Base-by-base conservation (phyloP, 2,888 invertebrate genomes). In the Trichopria drosophilae region DNA sequence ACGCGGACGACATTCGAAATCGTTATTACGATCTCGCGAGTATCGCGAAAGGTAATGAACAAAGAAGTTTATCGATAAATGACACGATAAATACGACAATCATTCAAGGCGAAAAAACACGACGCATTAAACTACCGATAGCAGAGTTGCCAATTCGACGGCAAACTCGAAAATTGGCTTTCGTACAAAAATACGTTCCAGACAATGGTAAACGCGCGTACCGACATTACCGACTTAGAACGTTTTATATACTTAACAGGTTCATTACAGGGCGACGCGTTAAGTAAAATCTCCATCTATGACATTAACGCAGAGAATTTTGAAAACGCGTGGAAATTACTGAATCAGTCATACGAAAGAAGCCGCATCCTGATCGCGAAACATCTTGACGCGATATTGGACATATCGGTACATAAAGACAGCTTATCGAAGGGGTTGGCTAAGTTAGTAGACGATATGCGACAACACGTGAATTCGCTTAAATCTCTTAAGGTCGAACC, bases 171-270 rank as follows among this genome's bases (percentile, higher is more conserved):
- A 6, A 46, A 55, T 16, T 61, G 60, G 60, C 12, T 55, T 7
- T 29, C 55, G 5, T 60, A 55, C 40, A 52, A 54, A 18, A 53
- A 58, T 41, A 36, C 51, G 0, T 62, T 57, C 32, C 34, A 49
- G 1, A 47, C 59, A 4, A 45, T 59, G 16, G 55, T 62, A 1
- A 45, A 51, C 16, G 29, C 50, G 1, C 54, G 50, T 23, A 15
- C 3, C 1, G 28, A 52, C 5, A 29, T 61, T 6, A 23, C 29
- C 6, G 31, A 53, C 12, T 43, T 52, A 1, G 57, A 62, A 19
- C 60, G 57, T 26, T 26, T 58, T 1, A 47, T 55, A 19, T 65
- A 63, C 43, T 29, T 62, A 4, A 55, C 57, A 16, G 37, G 55
- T 1, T 24, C 52, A 1, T 19, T 62, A 4, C 48, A 34, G 6